Conservation (phyloP, 2,888 invertebrate genomes). For the Pyrrhosoma nymphula region DNA sequence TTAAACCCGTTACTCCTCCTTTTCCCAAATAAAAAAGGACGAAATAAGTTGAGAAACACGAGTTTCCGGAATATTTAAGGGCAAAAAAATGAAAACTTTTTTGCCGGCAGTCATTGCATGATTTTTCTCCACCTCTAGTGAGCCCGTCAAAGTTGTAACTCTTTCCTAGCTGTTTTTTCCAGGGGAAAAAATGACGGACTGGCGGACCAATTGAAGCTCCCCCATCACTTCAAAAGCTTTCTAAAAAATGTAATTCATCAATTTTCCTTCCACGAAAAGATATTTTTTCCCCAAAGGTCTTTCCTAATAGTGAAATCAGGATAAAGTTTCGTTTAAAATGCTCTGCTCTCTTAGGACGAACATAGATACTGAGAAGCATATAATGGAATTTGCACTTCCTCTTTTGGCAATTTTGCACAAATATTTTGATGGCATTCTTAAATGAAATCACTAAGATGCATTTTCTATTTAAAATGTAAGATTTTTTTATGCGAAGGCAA, state of each 20-base stretch:
- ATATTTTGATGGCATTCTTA: too few relatives aligned
- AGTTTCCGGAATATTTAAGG: conserved; percentile 19
- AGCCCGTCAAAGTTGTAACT: neutral
- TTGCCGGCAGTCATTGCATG: neutral
- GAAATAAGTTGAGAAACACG: conserved; percentile 36
- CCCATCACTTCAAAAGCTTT: neutral
- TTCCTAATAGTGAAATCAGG: too few relatives aligned
- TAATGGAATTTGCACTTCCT: too few relatives aligned
- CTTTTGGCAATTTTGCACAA: too few relatives aligned
- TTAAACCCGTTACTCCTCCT: conserved; percentile 24
- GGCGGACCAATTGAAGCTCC: neutral
- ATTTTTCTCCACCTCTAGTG: neutral
- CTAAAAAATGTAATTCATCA: conserved; percentile 34
- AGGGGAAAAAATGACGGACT: neutral
- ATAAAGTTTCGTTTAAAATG: too few relatives aligned
- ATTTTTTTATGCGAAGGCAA: too few relatives aligned
- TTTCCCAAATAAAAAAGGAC: neutral
- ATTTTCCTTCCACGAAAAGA: neutral
- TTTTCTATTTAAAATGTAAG: too few relatives aligned
- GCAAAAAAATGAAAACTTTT: neutral
- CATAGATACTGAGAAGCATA: too few relatives aligned
- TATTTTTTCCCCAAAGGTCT: too few relatives aligned
- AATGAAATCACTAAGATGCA: too few relatives aligned
- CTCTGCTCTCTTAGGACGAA: too few relatives aligned
- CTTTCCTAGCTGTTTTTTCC: neutral